Evolutionary conservation across 53 echinoderm and acorn worm genomes (phyloP), one percentile per base, ranked within the genome.

Genomic region (Paelopatides confundens): DNA sequence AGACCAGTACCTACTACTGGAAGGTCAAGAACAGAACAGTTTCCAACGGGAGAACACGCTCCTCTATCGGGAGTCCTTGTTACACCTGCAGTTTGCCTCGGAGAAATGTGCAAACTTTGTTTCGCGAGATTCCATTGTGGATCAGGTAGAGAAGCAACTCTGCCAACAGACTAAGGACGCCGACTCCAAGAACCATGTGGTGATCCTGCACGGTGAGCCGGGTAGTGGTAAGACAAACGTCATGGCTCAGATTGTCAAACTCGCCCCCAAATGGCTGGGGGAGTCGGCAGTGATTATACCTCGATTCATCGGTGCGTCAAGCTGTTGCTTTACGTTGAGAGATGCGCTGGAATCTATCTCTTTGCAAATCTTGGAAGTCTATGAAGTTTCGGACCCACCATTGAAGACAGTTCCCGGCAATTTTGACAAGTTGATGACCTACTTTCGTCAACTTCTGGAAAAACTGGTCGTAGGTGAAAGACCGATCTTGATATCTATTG

Each of bases 191-290:
- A 90, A 86, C 78, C 82, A 93, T 31, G 93, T 91, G 30, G 89
- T 94, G 15, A 92, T 99, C 65, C 70, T 99, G 29, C 96, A 96
- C 38, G 99, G 99, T 17, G 94, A 94, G 37, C 89, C 94, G 2
- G 99, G 99, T 51, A 94, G 95, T 38, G 99, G 99, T 1, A 99
- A 99, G 64, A 95, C 94, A 18, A 92, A 92, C 1, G 99, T 99
- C 13, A 82, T 93, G 77, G 77, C 77, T 2, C 77, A 77, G 21
- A 49, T 98, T 71, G 90, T 94, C 62, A 92, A 95, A 62, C 89
- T 93, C 83, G 94, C 94, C 68, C 94, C 95, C 18, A 77, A 92
- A 30, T 98, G 99, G 99, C 68, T 98, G 13, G 99, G 99, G 0
- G 99, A 98, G 0, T 77, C 90, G 11, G 94, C 87, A 26, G 85